phyloP scores from a whole-genome alignment of 1,140 invertebrate genomes.

The Lordiphosa stackelbergi region DNA sequence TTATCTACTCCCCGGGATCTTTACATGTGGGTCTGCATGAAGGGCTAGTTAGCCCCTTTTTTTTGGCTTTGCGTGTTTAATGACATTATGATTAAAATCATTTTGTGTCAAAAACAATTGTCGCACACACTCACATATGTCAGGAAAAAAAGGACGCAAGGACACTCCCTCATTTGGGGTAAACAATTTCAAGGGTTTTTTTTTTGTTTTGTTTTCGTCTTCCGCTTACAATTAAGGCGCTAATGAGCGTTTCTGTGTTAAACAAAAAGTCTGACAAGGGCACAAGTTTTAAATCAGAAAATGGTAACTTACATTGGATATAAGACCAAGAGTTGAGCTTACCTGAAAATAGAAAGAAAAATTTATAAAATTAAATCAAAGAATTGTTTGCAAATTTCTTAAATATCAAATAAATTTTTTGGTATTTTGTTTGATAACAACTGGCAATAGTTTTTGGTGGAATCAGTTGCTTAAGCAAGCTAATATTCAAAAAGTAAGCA shows the following conservation, averaged over 20 bases:
- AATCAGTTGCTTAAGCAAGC: too few relatives aligned
- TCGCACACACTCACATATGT: slow-evolving; percentile 43
- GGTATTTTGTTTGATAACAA: too few relatives aligned
- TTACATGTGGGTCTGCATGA: slow-evolving; percentile 39
- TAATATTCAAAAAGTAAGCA: too few relatives aligned
- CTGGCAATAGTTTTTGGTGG: too few relatives aligned
- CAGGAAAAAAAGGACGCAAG: slow-evolving; percentile 5
- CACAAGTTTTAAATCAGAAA: not conserved
- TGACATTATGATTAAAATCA: slow-evolving; percentile 75
- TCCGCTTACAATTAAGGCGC: slow-evolving; percentile 43
- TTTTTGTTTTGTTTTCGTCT: slow-evolving; percentile 28
- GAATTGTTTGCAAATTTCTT: too few relatives aligned
- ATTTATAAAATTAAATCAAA: not conserved
- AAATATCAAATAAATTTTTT: too few relatives aligned
- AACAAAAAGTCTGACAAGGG: slow-evolving; percentile 25
- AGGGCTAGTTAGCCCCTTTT: slow-evolving; percentile 20
- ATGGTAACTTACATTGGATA: not conserved
- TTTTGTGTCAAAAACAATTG: slow-evolving; percentile 74
- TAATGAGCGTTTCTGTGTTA: slow-evolving; percentile 40
- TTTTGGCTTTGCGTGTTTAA: slow-evolving; percentile 55
- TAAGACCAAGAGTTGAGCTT: slow-evolving; percentile 3
- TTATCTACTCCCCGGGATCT: slow-evolving; percentile 64
- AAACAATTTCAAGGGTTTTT: slow-evolving; percentile 7
- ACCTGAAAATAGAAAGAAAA: slow-evolving; percentile 31
- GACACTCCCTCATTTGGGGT: not conserved